Conservation (phyloP, 2,797 vertebrate species). For the Taeniopygia guttata region DNA sequence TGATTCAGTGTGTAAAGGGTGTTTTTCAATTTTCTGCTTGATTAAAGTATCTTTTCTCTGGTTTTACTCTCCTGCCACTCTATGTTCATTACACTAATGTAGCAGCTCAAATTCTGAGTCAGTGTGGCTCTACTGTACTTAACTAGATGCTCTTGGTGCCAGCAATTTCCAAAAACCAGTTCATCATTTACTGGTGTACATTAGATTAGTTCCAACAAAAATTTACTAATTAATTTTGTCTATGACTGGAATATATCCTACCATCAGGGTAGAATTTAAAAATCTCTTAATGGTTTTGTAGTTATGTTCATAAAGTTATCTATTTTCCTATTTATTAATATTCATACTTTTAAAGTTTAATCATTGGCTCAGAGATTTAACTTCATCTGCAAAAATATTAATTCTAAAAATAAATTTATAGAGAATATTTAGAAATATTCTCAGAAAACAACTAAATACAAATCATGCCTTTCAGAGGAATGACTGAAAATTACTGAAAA, state of each 20-base stretch:
- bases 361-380: background rate
- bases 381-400: background rate
- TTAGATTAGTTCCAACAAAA: background rate
- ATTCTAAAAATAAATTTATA: background rate
- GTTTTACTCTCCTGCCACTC: background rate
- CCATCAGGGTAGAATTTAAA: background rate
- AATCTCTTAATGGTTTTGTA: background rate
- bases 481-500: background rate
- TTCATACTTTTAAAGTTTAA: background rate
- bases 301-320: background rate
- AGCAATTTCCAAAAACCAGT: background rate
- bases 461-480: background rate
- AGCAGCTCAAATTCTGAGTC: background rate
- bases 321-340: background rate
- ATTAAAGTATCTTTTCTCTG: background rate
- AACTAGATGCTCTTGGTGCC: background rate
- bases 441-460: background rate
- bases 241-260: background rate
- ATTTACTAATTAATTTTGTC: background rate
- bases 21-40: background rate
- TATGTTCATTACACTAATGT: background rate
- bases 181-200: background rate
- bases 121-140: background rate
- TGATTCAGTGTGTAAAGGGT: background rate
- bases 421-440: background rate